Evolutionary conservation across 2,797 vertebrate species (phyloP), one percentile per base, ranked within the genome.

Genomic region (Catostomus latipinnis): DNA sequence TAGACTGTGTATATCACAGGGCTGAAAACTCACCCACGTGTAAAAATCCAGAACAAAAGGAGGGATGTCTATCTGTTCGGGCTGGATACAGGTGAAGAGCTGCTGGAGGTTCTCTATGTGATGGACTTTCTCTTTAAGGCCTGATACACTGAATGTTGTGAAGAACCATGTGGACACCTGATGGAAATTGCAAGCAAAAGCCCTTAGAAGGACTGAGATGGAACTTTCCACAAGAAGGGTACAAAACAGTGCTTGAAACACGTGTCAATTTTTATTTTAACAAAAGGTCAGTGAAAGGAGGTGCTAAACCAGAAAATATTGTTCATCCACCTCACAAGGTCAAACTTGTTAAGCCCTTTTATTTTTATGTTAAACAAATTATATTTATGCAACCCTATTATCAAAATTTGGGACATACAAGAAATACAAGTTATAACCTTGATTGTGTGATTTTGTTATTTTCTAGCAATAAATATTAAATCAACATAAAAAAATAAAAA

Each of bases 161-260:
- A 99, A 99, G 91, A 99, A 99, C 98, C 98, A 99, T 0, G 96
- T 95, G 0, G 97, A 98, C 46, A 98, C 95, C 98, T 99, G 86
- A 86, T 71, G 75, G 6, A 34, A 49, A 80, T 6, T 7, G 72
- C 1, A 61, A 54, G 46, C 8, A 76, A 54, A 60, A 76, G 45
- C 11, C 34, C 6, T 1, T 3, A 7, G 1, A 57, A 63, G n/a
- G 4, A 56, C 10, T 8, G 12, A 56, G 34, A 50, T 73, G 13
- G 1, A 8, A 12, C 10, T 16, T 60, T 50, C 0, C 7, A 43
- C n/a, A 8, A 50, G 50, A 8, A 58, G 0, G 14, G 5, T 52
- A 52, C 46, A 63, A 22, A 56, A 65, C 0, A 74, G 61, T 5
- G 45, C 5, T 8, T 48, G 6, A 71, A 72, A 18, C 4, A 34